These are phyloP conservation scores for Choristoneura fumiferana DNA, from an alignment of 1,140 invertebrate genomes.

Conservation along the genomic window DNA sequence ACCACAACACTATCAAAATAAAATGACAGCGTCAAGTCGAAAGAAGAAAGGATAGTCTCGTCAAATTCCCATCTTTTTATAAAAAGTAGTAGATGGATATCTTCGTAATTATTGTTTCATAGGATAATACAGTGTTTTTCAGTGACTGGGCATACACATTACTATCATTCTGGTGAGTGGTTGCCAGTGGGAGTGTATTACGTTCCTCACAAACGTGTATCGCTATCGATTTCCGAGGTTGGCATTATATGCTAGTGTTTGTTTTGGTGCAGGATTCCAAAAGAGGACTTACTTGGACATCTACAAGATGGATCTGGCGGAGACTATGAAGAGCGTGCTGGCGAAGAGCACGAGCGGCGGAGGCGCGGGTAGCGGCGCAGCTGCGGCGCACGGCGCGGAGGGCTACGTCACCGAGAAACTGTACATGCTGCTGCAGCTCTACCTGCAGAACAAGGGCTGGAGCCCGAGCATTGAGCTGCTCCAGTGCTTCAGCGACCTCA, in stretches of 20 bases:
- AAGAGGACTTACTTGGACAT: slow-evolving; percentile 81
- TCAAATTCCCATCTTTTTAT: slow-evolving; percentile 27
- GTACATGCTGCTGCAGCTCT: slow-evolving; percentile 90
- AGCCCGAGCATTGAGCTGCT: slow-evolving; percentile 89
- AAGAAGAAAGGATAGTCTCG: slow-evolving; percentile 26
- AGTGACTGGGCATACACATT: slow-evolving; percentile 48
- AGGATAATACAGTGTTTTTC: slow-evolving; percentile 30
- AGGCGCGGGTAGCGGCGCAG: slow-evolving; percentile 43
- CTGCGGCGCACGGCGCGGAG: slow-evolving; percentile 78
- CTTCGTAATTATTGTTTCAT: slow-evolving; percentile 32
- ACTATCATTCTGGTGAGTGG: slow-evolving; percentile 68
- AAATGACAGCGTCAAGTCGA: slow-evolving; percentile 27
- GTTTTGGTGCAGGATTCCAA: slow-evolving; percentile 73
- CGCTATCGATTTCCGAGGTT: slow-evolving; percentile 57
- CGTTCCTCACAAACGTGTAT: slow-evolving; percentile 25
- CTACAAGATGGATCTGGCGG: slow-evolving; percentile 88
- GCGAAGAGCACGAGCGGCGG: slow-evolving; percentile 82
- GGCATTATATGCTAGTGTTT: slow-evolving; percentile 47
- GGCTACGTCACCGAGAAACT: slow-evolving; percentile 92
- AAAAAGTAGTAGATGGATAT: slow-evolving; percentile 39
- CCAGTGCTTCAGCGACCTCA: slow-evolving; percentile 90
- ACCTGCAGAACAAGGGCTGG: slow-evolving; percentile 92
- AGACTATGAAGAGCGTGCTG: slow-evolving; percentile 91
- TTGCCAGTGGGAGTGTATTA: slow-evolving; percentile 5
- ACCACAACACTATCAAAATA: slow-evolving; percentile 19